Percentiles rank a stretch among this genome's conserved stretches.
Conservation (phyloP, 2,113 vertebrate species). For the Prunella himalayana region DNA sequence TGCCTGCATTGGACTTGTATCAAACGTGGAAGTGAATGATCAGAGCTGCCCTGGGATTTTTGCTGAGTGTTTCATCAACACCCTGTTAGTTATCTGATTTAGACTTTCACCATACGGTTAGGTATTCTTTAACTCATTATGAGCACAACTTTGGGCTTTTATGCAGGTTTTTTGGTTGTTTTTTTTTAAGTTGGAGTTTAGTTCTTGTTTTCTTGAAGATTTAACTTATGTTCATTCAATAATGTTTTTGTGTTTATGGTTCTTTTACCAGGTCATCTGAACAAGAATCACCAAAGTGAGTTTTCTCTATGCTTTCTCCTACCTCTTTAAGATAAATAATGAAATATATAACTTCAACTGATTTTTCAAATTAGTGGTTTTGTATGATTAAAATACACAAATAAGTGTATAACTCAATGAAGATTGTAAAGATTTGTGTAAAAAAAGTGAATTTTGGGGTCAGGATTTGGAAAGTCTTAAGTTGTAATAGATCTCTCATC, state of each 20-base stretch:
- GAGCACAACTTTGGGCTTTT: not conserved
- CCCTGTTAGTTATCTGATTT: not conserved
- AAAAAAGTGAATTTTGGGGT: not conserved
- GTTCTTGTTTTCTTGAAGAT: not conserved
- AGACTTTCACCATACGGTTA: not conserved
- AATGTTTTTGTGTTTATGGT: not conserved
- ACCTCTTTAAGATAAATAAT: not conserved
- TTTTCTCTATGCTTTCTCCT: not conserved
- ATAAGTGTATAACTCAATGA: not conserved
- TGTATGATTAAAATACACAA: not conserved
- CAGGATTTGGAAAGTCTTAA: not conserved
- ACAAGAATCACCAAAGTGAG: slow-evolving; percentile 69
- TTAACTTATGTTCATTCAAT: not conserved
- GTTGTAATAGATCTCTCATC: not conserved
- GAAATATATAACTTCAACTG: not conserved
- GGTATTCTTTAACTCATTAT: not conserved
- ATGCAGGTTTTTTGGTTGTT: not conserved
- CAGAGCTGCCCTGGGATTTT: not conserved
- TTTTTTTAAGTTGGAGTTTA: not conserved
- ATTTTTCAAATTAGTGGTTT: not conserved
- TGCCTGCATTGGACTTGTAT: not conserved
- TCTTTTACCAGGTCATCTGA: slow-evolving; percentile 56
- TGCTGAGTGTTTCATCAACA: not conserved
- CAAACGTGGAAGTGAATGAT: not conserved
- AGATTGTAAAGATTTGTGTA: not conserved